A percentile compares a stretch with the other conserved stretches of the same genome.
Evolutionary conservation across 2,888 invertebrate genomes (phyloP).

Genomic region (Lasioglossum pauxillum): DNA sequence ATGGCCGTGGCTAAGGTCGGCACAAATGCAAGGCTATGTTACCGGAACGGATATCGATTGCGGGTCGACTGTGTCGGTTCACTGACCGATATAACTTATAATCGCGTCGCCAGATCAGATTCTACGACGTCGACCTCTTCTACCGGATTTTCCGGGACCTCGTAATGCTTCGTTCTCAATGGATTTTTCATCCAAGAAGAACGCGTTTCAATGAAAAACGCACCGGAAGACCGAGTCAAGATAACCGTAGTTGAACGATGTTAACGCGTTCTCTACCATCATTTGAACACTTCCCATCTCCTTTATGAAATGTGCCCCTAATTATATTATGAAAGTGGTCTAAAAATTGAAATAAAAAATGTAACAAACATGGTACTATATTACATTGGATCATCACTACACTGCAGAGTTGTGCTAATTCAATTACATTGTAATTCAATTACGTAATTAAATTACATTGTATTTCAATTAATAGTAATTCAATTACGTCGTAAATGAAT

Average conservation of each 20-base stretch:
- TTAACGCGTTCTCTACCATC: too few species aligned
- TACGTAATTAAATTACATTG: too few species aligned
- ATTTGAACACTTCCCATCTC: too few species aligned
- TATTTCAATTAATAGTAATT: too few species aligned
- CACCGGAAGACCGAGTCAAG: neutral
- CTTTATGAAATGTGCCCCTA: neutral
- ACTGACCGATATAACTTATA: neutral
- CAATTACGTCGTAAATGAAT: too few species aligned
- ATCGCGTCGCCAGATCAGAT: neutral
- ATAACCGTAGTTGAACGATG: too few species aligned
- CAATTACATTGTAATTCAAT: too few species aligned
- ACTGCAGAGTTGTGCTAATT: too few species aligned
- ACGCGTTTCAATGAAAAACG: neutral
- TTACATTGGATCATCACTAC: too few species aligned
- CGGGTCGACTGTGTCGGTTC: slow-evolving; percentile 10
- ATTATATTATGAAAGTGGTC: too few species aligned
- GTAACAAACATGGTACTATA: too few species aligned
- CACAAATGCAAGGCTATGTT: slow-evolving; percentile 25
- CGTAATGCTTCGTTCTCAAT: neutral
- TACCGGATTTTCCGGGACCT: neutral
- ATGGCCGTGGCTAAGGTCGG: slow-evolving; percentile 9
- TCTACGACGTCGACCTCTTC: neutral
- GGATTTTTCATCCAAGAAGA: neutral
- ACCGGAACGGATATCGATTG: slow-evolving; percentile 19
- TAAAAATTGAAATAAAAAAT: too few species aligned